These are phyloP conservation scores for Lepidotrigona ventralis DNA, from an alignment of 1,140 invertebrate species.

Conservation along the genomic window DNA sequence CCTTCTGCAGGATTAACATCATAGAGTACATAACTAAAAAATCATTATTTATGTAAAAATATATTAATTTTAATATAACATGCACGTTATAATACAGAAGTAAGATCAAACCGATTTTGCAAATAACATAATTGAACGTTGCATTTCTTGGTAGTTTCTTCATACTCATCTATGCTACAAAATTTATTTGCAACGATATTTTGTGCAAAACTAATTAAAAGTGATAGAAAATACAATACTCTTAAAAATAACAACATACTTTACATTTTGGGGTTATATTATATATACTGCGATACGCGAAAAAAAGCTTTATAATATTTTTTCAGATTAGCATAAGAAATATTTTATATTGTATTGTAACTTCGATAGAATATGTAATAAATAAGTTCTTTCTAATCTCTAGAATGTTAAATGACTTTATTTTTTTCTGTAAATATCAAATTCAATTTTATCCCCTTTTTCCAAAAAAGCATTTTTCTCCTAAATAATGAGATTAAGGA, in stretches of 20 bases:
- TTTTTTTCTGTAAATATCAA: background rate
- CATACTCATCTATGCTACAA: constrained; percentile 48
- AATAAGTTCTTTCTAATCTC: background rate
- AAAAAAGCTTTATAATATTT: background rate
- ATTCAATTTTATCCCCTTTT: background rate
- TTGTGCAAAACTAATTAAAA: constrained; percentile 26
- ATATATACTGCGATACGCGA: background rate
- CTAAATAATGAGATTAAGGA: constrained; percentile 41
- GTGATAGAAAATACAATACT: constrained; percentile 22
- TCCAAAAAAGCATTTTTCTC: background rate
- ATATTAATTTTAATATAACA: background rate
- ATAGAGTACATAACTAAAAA: constrained; percentile 89
- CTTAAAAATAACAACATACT: constrained; percentile 9
- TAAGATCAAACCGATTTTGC: constrained; percentile 54
- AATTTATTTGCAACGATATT: constrained; percentile 22
- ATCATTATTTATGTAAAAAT: constrained; percentile 25
- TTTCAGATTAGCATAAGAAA: background rate
- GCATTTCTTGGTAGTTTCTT: constrained; percentile 38
- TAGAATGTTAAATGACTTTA: too few relatives aligned
- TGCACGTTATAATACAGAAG: background rate
- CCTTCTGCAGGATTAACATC: constrained; percentile 97
- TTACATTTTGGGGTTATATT: constrained; percentile 45
- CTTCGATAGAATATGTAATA: background rate
- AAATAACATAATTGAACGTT: constrained; percentile 30
- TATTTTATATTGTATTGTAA: background rate